Evolutionary conservation across 1,140 invertebrate species (phyloP).

Genomic region (Apis cerana): DNA sequence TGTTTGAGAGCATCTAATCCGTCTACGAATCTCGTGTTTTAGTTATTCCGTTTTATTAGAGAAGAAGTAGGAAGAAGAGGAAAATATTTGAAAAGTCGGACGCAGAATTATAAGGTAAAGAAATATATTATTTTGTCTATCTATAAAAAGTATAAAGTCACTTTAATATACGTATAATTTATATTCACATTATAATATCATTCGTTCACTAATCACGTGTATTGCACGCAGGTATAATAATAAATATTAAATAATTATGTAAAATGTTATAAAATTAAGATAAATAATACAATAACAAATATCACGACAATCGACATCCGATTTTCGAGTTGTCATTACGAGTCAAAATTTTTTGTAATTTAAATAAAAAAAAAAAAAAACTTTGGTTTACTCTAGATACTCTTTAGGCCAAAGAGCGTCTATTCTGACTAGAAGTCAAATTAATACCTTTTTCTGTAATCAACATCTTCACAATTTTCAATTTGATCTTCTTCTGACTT

Average conservation of each 20-base stretch:
- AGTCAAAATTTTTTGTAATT: constrained; percentile 7
- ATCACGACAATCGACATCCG: constrained; percentile 13
- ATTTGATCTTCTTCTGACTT: no score
- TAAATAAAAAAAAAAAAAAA: constrained; percentile 16
- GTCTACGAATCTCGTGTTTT: neutral
- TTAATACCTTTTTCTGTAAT: neutral
- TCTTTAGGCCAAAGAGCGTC: neutral
- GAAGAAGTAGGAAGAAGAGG: neutral
- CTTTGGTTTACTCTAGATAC: constrained; percentile 46
- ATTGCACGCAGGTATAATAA: constrained; percentile 51
- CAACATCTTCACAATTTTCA: neutral
- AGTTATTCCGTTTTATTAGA: neutral
- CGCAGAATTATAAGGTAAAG: constrained; percentile 25
- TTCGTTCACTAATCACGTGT: constrained; percentile 41
- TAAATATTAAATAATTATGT: constrained; percentile 52
- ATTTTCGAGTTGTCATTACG: neutral
- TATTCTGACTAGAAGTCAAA: constrained; percentile 48
- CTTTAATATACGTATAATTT: constrained; percentile 6
- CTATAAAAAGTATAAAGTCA: constrained; percentile 30
- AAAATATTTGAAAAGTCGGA: neutral
- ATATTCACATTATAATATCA: constrained; percentile 46
- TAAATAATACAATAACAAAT: constrained; percentile 43
- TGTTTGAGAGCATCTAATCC: constrained; percentile 10
- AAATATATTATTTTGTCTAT: constrained; percentile 36
- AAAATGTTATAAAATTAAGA: constrained; percentile 14